Conservation (phyloP, 1,140 invertebrate genomes). For the Drosophila orena region DNA sequence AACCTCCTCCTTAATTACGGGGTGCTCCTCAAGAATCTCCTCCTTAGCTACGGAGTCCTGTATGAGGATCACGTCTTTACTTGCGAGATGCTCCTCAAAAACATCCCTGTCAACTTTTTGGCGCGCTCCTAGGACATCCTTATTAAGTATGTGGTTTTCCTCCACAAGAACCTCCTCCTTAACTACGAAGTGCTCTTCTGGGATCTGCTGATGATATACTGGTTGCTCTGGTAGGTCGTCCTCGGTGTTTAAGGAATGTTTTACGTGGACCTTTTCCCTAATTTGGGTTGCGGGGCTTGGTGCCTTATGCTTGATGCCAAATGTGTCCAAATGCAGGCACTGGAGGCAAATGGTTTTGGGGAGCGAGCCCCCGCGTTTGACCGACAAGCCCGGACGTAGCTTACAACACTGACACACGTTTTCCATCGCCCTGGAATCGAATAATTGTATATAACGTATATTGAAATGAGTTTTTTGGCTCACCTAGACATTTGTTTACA, state of each 20-base stretch:
- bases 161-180: too few relatives aligned
- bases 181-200: too few relatives aligned
- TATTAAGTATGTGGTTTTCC: neutral
- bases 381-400: neutral
- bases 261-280: neutral
- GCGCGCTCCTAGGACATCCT: neutral
- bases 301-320: neutral
- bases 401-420: neutral
- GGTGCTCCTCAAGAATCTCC: neutral
- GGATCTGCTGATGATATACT: too few relatives aligned
- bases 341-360: neutral
- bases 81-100: neutral
- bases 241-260: too few relatives aligned
- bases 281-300: neutral
- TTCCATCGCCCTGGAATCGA: neutral
- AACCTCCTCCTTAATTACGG: neutral
- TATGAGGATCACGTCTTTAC: neutral
- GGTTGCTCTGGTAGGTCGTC: too few relatives aligned
- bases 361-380: neutral
- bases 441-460: neutral
- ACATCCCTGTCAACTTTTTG: neutral
- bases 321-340: slow-evolving; percentile 1
- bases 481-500: slow-evolving; percentile 3
- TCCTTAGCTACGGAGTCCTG: neutral
- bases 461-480: neutral